phyloP scores from a whole-genome alignment of 1,140 invertebrate genomes.

The Agrypnia vestita region DNA sequence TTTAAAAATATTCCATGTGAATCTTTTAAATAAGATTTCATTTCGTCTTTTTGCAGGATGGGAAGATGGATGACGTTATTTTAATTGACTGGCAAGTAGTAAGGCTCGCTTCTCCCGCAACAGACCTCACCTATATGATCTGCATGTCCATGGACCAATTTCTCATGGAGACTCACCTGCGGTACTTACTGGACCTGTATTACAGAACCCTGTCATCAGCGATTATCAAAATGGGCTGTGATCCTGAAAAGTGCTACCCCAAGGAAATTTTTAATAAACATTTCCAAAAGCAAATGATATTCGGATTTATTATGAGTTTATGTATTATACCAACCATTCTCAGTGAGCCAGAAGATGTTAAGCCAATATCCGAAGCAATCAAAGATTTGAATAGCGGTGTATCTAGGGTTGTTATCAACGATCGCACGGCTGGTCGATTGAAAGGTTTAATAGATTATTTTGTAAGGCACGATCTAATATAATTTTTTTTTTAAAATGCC shows the following conservation, averaged over 20 bases:
- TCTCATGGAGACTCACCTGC: conserved; percentile 25
- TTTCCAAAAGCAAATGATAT: conserved; percentile 26
- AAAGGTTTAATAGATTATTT: conserved; percentile 10
- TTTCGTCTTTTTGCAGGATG: conserved; percentile 39
- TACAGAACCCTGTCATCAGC: conserved; percentile 35
- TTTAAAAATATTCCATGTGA: too few species aligned
- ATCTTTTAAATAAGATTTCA: too few species aligned
- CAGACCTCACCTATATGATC: conserved; percentile 45
- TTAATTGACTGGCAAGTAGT: conserved; percentile 53
- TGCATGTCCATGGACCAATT: conserved; percentile 40
- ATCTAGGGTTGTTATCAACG: not conserved
- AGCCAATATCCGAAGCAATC: not conserved
- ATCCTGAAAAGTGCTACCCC: conserved; percentile 45
- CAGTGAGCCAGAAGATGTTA: not conserved
- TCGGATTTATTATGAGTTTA: conserved; percentile 31
- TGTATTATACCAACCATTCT: conserved; percentile 22
- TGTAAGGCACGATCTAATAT: not conserved
- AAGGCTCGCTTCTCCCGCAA: conserved; percentile 35
- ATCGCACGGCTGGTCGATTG: not conserved
- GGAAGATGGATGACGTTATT: conserved; percentile 28
- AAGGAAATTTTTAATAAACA: conserved; percentile 29
- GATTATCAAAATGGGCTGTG: conserved; percentile 27
- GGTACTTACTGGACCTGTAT: conserved; percentile 32
- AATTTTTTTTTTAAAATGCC: too few species aligned
- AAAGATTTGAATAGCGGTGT: not conserved